Evolutionary conservation across 92 coral and sea anemone genomes (phyloP), one percentile per base, ranked within the genome.

Genomic region (Chrysogorgia sp.): DNA sequence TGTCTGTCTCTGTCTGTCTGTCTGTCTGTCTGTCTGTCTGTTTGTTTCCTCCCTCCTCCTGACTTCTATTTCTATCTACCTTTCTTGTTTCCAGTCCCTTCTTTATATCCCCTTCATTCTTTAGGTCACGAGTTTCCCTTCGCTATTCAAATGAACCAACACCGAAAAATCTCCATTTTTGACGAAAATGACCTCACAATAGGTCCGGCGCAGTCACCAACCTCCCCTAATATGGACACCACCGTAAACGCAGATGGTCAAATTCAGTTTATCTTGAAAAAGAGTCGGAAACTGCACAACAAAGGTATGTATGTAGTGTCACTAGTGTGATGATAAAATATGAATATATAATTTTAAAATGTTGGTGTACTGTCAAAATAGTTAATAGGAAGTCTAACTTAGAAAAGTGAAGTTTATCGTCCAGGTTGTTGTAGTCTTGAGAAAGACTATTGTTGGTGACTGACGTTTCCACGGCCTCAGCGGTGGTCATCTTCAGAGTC

Each of bases 71-170:
- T 37, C 43, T 37, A 37, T 12, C 43, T 37, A 4, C 43, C 12
- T 37, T 37, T 37, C 12, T 12, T 37, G 43, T 37, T 37, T 37
- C 43, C 12, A 37, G 5, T 37, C 43, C 43, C 53, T 12, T 15
- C 15, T 15, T 15, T 47, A 2, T 47, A 12, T 47, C 10, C n/a
- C 53, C 2, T 15, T 15, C n/a, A 2, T 52, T 70, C 21, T 70
- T 8, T 34, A 96, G 99, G 99, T 74, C 99, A 96, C 76, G 99
- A 96, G 84, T 96, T 83, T 76, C 99, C 99, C 15, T 96, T 96
- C 74, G 96, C 99, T 9, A 96, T 96, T 74, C 92, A 96, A 83
- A 91, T 96, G 99, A 96, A 90, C 72, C 99, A 96, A 67, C 86
- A 89, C 30, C 92, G 97, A 13, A 97, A 96, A 77, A 91, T 84